A percentile compares a stretch with the other conserved stretches of the same genome.
phyloP scores from a whole-genome alignment of 1,140 invertebrate species.

The Branchinecta lindahli region DNA sequence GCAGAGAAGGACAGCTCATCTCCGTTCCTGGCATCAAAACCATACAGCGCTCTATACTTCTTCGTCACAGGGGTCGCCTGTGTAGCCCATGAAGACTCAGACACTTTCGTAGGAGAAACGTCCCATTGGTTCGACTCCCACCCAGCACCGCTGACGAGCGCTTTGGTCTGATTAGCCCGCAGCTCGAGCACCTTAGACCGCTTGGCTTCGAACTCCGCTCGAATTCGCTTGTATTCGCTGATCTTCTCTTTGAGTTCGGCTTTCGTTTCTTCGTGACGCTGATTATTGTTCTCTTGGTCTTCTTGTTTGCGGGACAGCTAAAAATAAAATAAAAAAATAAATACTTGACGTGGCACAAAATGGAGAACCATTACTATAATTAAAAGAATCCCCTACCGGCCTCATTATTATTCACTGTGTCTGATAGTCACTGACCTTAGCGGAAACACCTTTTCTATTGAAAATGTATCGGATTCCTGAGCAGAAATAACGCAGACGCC shows the following conservation, averaged over 20 bases:
- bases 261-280: slow-evolving; percentile 52
- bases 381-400: too few relatives aligned
- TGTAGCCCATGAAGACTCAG: slow-evolving; percentile 20
- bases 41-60: slow-evolving; percentile 78
- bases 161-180: slow-evolving; percentile 24
- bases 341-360: background rate
- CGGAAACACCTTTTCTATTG: too few relatives aligned
- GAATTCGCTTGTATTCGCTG: slow-evolving; percentile 42
- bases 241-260: slow-evolving; percentile 39
- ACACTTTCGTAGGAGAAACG: slow-evolving; percentile 4
- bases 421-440: too few relatives aligned
- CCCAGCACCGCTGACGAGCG: slow-evolving; percentile 27
- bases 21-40: slow-evolving; percentile 75
- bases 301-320: slow-evolving; percentile 56
- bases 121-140: slow-evolving; percentile 23
- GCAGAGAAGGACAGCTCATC: slow-evolving; percentile 90
- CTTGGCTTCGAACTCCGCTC: slow-evolving; percentile 41
- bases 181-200: slow-evolving; percentile 32
- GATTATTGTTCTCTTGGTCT: slow-evolving; percentile 68
- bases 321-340: background rate
- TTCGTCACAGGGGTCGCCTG: slow-evolving; percentile 34
- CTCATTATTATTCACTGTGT: too few relatives aligned
- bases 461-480: too few relatives aligned
- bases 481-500: too few relatives aligned
- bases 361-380: too few relatives aligned